These are phyloP conservation scores for Bombus difficillimus DNA, from an alignment of 1,140 invertebrate species.

Conservation along the genomic window DNA sequence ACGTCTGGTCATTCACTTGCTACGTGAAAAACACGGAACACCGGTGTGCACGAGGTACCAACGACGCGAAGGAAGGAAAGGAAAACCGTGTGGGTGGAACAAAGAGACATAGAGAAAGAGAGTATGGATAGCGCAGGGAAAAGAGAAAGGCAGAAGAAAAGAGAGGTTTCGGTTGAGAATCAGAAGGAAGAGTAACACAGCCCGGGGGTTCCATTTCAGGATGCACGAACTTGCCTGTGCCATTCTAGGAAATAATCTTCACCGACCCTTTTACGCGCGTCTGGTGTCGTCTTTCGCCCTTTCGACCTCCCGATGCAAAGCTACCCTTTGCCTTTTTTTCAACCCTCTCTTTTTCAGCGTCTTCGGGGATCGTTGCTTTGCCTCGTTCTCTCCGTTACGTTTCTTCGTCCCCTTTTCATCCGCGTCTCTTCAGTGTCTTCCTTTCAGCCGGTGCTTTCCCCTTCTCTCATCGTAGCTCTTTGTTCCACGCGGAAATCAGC, in stretches of 20 bases:
- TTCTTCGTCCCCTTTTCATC: neutral
- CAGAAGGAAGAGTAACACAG: neutral
- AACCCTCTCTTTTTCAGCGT: neutral
- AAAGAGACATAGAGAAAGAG: neutral
- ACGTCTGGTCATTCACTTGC: slow-evolving; percentile 43
- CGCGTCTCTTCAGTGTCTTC: neutral
- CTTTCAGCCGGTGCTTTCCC: neutral
- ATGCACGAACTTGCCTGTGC: slow-evolving; percentile 26
- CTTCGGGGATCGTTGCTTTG: slow-evolving; percentile 19
- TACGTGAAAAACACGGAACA: slow-evolving; percentile 30
- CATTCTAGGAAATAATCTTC: slow-evolving; percentile 62
- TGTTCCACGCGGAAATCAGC: slow-evolving; percentile 6
- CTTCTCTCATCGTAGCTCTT: neutral
- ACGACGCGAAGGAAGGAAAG: neutral
- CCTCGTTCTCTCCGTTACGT: neutral
- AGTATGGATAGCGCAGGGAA: no score
- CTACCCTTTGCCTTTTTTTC: slow-evolving; percentile 28
- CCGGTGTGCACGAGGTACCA: neutral
- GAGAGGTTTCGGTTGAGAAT: neutral
- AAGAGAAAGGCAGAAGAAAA: neutral
- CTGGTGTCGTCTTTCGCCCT: slow-evolving; percentile 55
- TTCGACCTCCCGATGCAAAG: slow-evolving; percentile 32
- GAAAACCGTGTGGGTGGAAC: no score
- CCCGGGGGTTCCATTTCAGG: slow-evolving; percentile 45
- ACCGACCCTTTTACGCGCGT: slow-evolving; percentile 57